Conservation (phyloP, 2,888 invertebrate genomes). For the Conistra vaccinii region DNA sequence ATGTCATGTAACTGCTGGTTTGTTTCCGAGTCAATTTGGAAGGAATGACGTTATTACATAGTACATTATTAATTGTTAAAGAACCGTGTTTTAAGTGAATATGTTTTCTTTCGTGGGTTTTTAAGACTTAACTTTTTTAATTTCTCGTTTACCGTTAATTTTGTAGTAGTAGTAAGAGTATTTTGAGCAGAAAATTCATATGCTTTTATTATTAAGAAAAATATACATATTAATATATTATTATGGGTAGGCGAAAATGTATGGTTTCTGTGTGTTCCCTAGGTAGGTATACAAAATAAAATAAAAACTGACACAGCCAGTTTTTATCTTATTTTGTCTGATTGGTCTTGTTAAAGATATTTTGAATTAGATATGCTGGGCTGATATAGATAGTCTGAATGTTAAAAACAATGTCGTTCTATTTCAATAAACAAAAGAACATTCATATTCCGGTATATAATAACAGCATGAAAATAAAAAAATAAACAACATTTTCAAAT, state of each 20-base stretch:
- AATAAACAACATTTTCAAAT: neutral
- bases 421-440: neutral
- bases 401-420: too few species aligned
- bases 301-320: too few species aligned
- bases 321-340: neutral
- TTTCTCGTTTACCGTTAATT: too few species aligned
- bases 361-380: neutral
- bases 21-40: neutral
- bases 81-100: neutral
- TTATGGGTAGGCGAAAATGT: neutral
- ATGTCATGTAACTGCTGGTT: neutral
- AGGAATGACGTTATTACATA: neutral
- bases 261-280: too few species aligned
- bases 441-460: neutral
- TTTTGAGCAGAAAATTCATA: neutral
- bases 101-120: neutral
- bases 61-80: slow-evolving; percentile 5
- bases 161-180: neutral
- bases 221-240: too few species aligned
- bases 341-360: neutral
- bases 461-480: neutral
- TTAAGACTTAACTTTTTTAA: neutral
- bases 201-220: neutral
- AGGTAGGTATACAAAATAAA: too few species aligned
- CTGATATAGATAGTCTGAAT: neutral